phyloP scores from a whole-genome alignment of 1,140 invertebrate species.

The Conus betulinus region DNA sequence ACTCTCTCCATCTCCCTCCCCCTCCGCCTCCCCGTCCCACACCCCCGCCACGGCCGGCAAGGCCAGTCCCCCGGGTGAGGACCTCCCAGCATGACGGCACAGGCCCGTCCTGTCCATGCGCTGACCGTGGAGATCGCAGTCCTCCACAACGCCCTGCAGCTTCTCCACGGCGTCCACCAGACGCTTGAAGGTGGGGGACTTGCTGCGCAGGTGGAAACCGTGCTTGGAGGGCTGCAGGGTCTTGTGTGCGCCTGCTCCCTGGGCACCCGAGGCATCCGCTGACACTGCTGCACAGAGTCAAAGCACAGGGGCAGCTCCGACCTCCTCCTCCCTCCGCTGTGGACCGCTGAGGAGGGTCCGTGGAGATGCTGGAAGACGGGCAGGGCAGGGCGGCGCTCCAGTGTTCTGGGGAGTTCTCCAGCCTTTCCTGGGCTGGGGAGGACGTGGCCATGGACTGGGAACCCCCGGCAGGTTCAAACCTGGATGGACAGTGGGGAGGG shows the following conservation, averaged over 20 bases:
- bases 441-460: not conserved
- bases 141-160: not conserved
- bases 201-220: constrained; percentile 42
- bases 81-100: not conserved
- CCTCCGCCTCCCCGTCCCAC: not conserved
- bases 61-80: not conserved
- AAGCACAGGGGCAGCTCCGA: not conserved
- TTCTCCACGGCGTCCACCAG: constrained; percentile 41
- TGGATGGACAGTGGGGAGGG: not conserved
- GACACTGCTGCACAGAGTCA: not conserved
- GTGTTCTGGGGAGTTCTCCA: not conserved
- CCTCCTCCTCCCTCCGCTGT: not conserved
- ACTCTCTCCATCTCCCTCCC: not conserved
- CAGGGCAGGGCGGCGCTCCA: not conserved
- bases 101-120: no score
- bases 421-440: not conserved
- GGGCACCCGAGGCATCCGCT: not conserved
- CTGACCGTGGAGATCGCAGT: not conserved
- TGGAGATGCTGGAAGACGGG: not conserved
- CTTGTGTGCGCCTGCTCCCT: not conserved
- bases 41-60: not conserved
- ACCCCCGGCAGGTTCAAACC: not conserved
- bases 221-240: constrained; percentile 43
- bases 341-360: no score
- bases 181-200: constrained; percentile 46